phyloP scores from a whole-genome alignment of 2,888 invertebrate genomes.

The Coenonympha arcania region DNA sequence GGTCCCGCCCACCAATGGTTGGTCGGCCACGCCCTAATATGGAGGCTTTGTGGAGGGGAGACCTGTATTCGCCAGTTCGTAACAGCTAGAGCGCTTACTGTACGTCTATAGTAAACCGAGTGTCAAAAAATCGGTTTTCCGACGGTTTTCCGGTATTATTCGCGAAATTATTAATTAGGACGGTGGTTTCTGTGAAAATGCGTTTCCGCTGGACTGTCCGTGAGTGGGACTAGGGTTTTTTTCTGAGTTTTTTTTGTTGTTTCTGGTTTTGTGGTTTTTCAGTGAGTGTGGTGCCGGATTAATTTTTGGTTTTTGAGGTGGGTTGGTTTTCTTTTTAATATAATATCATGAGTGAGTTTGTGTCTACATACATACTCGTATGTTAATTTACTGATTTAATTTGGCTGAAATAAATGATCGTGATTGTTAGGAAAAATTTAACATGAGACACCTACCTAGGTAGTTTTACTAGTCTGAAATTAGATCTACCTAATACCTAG shows the following conservation, averaged over 20 bases:
- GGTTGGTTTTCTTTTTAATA: background rate
- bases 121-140: slow-evolving; percentile 14
- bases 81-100: slow-evolving; percentile 57
- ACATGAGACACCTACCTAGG: too few species aligned
- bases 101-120: slow-evolving; percentile 36
- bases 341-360: background rate
- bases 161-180: background rate
- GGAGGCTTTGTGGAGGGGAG: slow-evolving; percentile 38
- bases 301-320: slow-evolving; percentile 1
- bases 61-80: slow-evolving; percentile 56
- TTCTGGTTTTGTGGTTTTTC: background rate
- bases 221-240: slow-evolving; percentile 4
- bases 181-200: slow-evolving; percentile 8
- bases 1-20: slow-evolving; percentile 46
- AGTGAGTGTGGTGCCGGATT: slow-evolving; percentile 9
- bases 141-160: background rate
- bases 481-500: too few species aligned
- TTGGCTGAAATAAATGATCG: too few species aligned
- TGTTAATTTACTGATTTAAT: too few species aligned
- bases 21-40: slow-evolving; percentile 49
- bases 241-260: background rate
- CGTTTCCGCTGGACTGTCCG: slow-evolving; percentile 3
- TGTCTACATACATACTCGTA: background rate
- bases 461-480: too few species aligned
- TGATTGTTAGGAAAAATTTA: too few species aligned